Evolutionary conservation across 2,888 invertebrate species (phyloP).

Genomic region (Cosmopolites sordidus): DNA sequence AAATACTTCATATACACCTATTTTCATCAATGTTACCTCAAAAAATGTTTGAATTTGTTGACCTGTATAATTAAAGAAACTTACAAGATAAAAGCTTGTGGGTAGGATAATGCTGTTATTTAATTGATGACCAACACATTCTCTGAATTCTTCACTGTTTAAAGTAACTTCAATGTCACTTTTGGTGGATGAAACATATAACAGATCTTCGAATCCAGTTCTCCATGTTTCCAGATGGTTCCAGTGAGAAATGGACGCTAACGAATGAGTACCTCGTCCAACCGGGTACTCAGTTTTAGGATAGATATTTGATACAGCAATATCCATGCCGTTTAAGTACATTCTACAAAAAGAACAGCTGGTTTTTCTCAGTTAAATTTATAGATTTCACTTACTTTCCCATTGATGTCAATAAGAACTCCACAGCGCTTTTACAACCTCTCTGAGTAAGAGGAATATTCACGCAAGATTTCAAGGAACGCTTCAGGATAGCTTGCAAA

Average conservation of each 20-base stretch:
- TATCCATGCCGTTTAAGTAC: conserved; percentile 74
- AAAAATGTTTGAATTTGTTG: too few relatives aligned
- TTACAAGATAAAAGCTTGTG: conserved; percentile 41
- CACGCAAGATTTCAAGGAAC: conserved; percentile 65
- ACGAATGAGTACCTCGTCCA: conserved; percentile 78
- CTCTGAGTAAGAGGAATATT: conserved; percentile 74
- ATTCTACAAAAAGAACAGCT: conserved; percentile 48
- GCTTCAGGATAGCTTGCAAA: conserved; percentile 79
- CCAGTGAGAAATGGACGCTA: conserved; percentile 80
- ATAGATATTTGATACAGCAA: conserved; percentile 72
- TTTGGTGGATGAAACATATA: conserved; percentile 41
- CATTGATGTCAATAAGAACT: conserved; percentile 58
- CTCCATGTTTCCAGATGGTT: conserved; percentile 82
- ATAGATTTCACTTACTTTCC: conserved; percentile 55
- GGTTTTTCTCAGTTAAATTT: too few relatives aligned
- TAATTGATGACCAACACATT: conserved; percentile 43
- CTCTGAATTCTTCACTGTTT: conserved; percentile 48
- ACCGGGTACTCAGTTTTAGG: conserved; percentile 78
- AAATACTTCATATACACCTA: too few relatives aligned
- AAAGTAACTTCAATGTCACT: conserved; percentile 48
- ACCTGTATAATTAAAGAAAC: conserved; percentile 16
- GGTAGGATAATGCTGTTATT: conserved; percentile 42
- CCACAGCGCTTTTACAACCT: conserved; percentile 61
- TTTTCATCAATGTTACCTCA: too few relatives aligned
- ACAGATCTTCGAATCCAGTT: conserved; percentile 41